These are phyloP conservation scores for Scelioninae gen. 1 DNA, from an alignment of 2,888 invertebrate species.

Conservation along the genomic window DNA sequence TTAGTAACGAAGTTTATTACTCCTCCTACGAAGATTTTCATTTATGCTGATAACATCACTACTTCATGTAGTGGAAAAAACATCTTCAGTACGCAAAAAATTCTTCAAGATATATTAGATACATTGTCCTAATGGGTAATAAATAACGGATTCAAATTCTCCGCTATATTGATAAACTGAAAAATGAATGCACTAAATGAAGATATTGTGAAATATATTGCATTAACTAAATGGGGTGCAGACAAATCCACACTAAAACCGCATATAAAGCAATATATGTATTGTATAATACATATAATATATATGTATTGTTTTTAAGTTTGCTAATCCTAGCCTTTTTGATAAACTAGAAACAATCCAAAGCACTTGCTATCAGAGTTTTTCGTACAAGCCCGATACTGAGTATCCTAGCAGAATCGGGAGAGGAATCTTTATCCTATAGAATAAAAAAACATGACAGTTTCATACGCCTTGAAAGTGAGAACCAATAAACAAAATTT, in stretches of 20 bases:
- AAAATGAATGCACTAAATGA: not conserved
- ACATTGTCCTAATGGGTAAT: not conserved
- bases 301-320: not conserved
- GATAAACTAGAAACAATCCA: not conserved
- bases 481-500: not conserved
- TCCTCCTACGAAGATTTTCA: too few species aligned
- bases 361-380: not conserved
- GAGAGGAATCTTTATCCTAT: not conserved
- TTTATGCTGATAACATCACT: not conserved
- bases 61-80: slow-evolving; percentile 1
- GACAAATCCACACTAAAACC: not conserved
- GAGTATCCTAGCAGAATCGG: not conserved
- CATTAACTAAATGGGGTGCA: not conserved
- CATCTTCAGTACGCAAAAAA: not conserved
- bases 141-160: not conserved
- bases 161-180: not conserved
- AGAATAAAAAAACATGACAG: not conserved
- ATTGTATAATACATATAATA: too few species aligned
- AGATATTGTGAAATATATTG: not conserved
- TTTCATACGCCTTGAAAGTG: not conserved
- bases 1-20: too few species aligned
- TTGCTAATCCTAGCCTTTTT: not conserved
- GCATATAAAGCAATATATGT: not conserved
- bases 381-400: not conserved
- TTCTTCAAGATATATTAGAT: not conserved